phyloP scores from a whole-genome alignment of 2,888 invertebrate species.

The Cheilosia impressa region DNA sequence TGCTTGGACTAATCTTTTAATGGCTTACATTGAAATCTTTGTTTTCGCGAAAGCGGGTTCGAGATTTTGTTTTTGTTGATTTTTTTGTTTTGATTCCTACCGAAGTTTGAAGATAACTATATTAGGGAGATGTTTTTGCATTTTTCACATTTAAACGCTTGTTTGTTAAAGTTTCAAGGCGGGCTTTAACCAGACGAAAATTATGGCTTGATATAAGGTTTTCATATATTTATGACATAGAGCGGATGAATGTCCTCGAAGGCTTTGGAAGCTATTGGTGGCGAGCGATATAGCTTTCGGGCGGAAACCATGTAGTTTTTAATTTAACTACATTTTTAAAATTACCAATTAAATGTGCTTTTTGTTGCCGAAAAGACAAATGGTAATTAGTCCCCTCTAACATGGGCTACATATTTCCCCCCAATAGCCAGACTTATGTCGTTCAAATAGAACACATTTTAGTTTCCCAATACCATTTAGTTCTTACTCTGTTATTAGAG shows the following conservation, averaged over 20 bases:
- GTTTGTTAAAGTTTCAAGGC: too few species aligned
- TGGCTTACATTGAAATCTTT: constrained; percentile 48
- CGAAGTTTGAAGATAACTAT: background rate
- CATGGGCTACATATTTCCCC: too few species aligned
- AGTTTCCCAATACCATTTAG: constrained; percentile 38
- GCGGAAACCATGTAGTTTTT: too few species aligned
- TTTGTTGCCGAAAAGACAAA: too few species aligned
- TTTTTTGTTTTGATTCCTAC: background rate
- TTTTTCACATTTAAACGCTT: background rate
- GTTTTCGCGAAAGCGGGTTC: constrained; percentile 26
- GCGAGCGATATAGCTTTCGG: too few species aligned
- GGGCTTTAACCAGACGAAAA: too few species aligned
- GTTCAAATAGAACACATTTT: background rate
- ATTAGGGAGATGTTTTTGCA: background rate
- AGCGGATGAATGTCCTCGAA: too few species aligned
- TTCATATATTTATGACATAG: too few species aligned
- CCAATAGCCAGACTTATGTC: background rate
- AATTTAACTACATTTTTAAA: background rate
- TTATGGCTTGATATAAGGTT: too few species aligned
- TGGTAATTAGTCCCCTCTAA: background rate
- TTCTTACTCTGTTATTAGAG: background rate
- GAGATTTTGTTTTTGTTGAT: background rate
- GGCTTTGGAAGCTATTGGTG: too few species aligned
- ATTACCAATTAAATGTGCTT: background rate
- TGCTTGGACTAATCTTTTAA: constrained; percentile 71